Evolutionary conservation across 2,888 invertebrate genomes (phyloP).

Genomic region (Schizaphis graminum): DNA sequence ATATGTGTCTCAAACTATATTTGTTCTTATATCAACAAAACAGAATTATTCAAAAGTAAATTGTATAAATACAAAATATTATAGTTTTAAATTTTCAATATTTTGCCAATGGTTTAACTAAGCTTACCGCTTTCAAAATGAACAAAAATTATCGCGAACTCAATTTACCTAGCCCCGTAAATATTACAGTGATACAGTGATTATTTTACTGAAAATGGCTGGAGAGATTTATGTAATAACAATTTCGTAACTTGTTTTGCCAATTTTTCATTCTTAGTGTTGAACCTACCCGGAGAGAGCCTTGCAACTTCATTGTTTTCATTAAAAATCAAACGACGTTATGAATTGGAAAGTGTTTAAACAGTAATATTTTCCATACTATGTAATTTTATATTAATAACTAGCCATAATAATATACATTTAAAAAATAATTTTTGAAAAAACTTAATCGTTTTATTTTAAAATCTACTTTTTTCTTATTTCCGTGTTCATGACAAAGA

Average conservation of each 20-base stretch:
- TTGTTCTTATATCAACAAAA: too few relatives aligned
- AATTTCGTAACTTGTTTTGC: not conserved
- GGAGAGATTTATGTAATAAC: not conserved
- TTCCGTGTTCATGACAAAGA: not conserved
- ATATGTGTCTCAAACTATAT: too few relatives aligned
- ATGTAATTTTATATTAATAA: not conserved
- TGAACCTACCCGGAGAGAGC: not conserved
- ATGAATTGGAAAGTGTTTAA: not conserved
- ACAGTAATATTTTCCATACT: not conserved
- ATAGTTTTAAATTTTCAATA: too few relatives aligned
- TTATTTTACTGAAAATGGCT: not conserved
- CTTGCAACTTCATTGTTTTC: not conserved
- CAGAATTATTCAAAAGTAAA: too few relatives aligned
- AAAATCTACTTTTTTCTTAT: not conserved
- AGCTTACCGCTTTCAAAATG: too few relatives aligned
- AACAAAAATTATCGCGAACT: too few relatives aligned
- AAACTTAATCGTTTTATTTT: not conserved
- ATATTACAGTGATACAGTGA: too few relatives aligned
- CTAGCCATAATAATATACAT: not conserved
- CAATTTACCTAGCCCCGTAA: too few relatives aligned
- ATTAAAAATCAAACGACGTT: not conserved
- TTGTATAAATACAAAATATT: too few relatives aligned
- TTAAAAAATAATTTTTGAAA: not conserved
- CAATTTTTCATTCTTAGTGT: not conserved
- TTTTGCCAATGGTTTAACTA: too few relatives aligned